A percentile compares a stretch with the other conserved stretches of the same genome.
phyloP scores from a whole-genome alignment of 2,113 vertebrate species.

The Oreochromis niloticus region DNA sequence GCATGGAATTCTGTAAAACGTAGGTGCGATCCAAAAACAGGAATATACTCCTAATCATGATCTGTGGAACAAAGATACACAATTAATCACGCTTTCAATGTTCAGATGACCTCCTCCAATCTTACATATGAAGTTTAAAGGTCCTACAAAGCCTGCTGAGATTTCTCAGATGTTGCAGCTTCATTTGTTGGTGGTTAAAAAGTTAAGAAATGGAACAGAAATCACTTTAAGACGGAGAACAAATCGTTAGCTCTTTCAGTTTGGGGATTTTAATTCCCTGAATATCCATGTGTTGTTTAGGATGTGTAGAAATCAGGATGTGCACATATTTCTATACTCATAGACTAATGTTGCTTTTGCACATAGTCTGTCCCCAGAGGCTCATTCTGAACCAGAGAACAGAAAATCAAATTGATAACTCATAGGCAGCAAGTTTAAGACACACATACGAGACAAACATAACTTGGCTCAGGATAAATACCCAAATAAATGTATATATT shows the following conservation, averaged over 20 bases:
- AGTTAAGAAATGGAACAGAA: neutral
- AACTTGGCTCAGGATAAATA: neutral
- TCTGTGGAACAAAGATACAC: conserved; percentile 71
- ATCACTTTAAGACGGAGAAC: rapidly evolving
- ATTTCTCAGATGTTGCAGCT: neutral
- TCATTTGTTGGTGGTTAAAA: neutral
- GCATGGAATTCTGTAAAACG: conserved; percentile 98
- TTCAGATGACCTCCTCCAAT: neutral
- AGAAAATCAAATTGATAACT: neutral
- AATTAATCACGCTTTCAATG: neutral
- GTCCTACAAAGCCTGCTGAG: neutral
- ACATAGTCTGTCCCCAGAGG: neutral
- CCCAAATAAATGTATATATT: neutral
- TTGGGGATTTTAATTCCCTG: neutral
- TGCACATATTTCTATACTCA: neutral
- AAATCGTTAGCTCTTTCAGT: neutral
- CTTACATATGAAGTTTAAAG: neutral
- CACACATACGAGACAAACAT: neutral
- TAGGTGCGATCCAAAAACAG: conserved; percentile 99
- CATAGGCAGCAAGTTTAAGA: neutral
- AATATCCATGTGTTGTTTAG: neutral
- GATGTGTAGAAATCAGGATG: neutral
- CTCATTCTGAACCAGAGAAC: neutral
- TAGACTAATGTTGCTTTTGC: neutral
- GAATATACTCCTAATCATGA: conserved; percentile 99